Conservation (phyloP, 2,888 invertebrate species). For the Epinotia brunnichana region DNA sequence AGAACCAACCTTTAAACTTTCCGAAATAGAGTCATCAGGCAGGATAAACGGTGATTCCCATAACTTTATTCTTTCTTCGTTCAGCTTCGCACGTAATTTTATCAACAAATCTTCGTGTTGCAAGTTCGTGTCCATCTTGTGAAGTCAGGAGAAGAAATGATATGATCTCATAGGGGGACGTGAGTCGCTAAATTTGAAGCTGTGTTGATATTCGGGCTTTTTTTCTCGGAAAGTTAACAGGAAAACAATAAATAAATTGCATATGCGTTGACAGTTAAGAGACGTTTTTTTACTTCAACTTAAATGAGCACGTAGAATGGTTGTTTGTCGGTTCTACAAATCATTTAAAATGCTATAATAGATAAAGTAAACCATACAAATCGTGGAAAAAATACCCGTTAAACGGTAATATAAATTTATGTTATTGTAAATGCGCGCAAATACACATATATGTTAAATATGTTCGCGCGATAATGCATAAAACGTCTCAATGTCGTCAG, state of each 20-base stretch:
- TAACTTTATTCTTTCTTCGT: slow-evolving; percentile 87
- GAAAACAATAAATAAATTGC: slow-evolving; percentile 35
- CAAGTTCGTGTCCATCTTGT: slow-evolving; percentile 66
- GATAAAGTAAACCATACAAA: neutral
- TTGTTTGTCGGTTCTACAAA: neutral
- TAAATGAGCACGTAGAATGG: neutral
- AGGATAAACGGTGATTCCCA: slow-evolving; percentile 89
- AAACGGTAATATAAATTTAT: neutral
- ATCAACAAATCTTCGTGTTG: slow-evolving; percentile 86
- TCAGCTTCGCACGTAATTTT: slow-evolving; percentile 86
- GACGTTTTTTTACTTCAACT: slow-evolving; percentile 10
- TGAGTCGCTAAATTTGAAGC: slow-evolving; percentile 54
- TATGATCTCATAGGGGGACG: slow-evolving; percentile 42
- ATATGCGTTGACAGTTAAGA: slow-evolving; percentile 20
- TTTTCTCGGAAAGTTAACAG: slow-evolving; percentile 25
- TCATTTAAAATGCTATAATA: neutral
- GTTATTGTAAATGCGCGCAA: neutral
- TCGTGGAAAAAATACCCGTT: neutral
- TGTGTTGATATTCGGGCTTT: slow-evolving; percentile 9
- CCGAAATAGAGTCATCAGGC: slow-evolving; percentile 62
- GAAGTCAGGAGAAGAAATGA: slow-evolving; percentile 1
- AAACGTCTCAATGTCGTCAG: slow-evolving; percentile 3
- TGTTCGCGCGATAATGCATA: neutral
- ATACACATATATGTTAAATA: neutral
- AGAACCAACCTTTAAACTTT: slow-evolving; percentile 75